phyloP scores from a whole-genome alignment of 1,140 invertebrate species.

The Liolophura sinensis region DNA sequence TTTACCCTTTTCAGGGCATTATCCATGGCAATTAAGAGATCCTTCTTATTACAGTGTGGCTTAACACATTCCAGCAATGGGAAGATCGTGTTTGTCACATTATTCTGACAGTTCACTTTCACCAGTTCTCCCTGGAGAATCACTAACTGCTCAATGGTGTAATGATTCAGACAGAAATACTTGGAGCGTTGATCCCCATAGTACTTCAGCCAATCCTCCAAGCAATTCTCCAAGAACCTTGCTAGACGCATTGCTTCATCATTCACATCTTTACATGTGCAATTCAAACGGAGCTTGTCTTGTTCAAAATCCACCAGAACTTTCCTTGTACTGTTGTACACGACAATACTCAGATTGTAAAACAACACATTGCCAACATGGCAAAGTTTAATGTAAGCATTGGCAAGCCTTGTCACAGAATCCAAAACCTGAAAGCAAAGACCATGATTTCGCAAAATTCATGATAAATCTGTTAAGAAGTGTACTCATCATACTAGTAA shows the following conservation, averaged over 20 bases:
- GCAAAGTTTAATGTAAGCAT: slow-evolving; percentile 40
- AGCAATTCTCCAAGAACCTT: slow-evolving; percentile 45
- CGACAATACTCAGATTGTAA: too few relatives aligned
- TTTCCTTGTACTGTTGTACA: too few relatives aligned
- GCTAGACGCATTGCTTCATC: slow-evolving; percentile 30
- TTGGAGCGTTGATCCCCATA: slow-evolving; percentile 34
- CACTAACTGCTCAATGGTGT: slow-evolving; percentile 47
- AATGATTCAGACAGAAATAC: slow-evolving; percentile 43
- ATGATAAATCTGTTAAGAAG: too few relatives aligned
- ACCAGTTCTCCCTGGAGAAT: slow-evolving; percentile 43
- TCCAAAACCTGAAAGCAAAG: slow-evolving; percentile 42
- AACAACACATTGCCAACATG: slow-evolving; percentile 45
- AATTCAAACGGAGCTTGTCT: background rate
- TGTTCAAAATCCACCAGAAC: too few relatives aligned
- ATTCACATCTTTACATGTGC: slow-evolving; percentile 8
- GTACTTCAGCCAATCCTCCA: slow-evolving; percentile 39
- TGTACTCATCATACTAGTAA: too few relatives aligned
- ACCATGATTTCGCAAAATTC: too few relatives aligned
- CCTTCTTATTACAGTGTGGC: slow-evolving; percentile 17
- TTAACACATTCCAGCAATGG: slow-evolving; percentile 36
- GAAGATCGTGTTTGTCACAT: slow-evolving; percentile 24
- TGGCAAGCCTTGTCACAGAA: slow-evolving; percentile 36
- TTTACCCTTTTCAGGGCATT: too few relatives aligned
- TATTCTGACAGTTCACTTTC: slow-evolving; percentile 18
- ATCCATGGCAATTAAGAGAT: too few relatives aligned